A percentile compares a stretch with the other conserved stretches of the same genome.
Evolutionary conservation across 2,888 invertebrate genomes (phyloP).

Genomic region (Antheraea assamensis): DNA sequence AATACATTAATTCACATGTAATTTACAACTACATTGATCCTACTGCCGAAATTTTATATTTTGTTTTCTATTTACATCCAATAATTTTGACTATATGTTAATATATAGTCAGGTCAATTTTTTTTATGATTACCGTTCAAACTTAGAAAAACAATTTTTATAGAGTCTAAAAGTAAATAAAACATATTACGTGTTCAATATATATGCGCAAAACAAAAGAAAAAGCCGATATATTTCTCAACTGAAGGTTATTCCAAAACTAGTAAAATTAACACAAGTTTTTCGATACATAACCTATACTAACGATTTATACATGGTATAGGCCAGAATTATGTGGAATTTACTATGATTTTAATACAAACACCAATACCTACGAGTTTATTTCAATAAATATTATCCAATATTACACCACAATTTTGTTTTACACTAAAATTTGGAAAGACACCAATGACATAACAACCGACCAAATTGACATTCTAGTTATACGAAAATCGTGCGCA

Average conservation of each 20-base stretch:
- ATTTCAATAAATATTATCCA: background rate
- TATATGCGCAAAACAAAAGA: background rate
- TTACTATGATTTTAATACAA: background rate
- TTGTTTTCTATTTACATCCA: too few species aligned
- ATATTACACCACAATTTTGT: slow-evolving; percentile 5
- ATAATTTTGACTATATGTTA: too few species aligned
- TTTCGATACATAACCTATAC: background rate
- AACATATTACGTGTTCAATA: background rate
- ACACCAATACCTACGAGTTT: background rate
- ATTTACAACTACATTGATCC: too few species aligned
- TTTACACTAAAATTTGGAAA: slow-evolving; percentile 6
- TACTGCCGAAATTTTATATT: too few species aligned
- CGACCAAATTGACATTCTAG: slow-evolving; percentile 2
- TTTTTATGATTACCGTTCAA: too few species aligned
- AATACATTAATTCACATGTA: too few species aligned
- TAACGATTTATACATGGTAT: background rate
- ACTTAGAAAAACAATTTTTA: too few species aligned
- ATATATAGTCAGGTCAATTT: too few species aligned
- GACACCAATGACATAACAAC: slow-evolving; percentile 12
- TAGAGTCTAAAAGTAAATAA: too few species aligned
- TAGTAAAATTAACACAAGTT: background rate
- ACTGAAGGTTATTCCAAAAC: background rate
- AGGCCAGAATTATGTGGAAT: background rate
- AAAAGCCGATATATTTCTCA: background rate
- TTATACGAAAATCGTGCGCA: background rate